These are phyloP conservation scores for Cheilosia grossa DNA, from an alignment of 2,888 invertebrate genomes.

Conservation along the genomic window DNA sequence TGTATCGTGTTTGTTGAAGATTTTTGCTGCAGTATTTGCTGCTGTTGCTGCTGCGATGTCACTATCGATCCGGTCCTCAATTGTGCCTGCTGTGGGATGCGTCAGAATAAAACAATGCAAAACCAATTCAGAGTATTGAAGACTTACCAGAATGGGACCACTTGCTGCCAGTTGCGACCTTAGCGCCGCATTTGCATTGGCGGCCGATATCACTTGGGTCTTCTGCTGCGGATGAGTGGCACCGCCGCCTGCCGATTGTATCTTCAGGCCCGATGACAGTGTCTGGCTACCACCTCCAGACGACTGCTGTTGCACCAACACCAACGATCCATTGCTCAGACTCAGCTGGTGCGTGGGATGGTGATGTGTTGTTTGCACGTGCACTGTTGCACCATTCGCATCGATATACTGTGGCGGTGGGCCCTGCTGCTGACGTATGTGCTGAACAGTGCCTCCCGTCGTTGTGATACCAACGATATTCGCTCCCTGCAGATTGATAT, in stretches of 20 bases:
- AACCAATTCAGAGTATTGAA: slow-evolving; percentile 13
- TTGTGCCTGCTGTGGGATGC: slow-evolving; percentile 86
- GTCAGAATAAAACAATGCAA: slow-evolving; percentile 43
- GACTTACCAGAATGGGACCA: slow-evolving; percentile 88
- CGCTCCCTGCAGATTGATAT: slow-evolving; percentile 78
- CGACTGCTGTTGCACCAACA: slow-evolving; percentile 81
- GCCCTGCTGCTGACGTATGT: slow-evolving; percentile 78
- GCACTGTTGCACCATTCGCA: slow-evolving; percentile 78
- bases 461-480: slow-evolving; percentile 79
- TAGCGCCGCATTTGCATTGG: slow-evolving; percentile 82
- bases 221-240: slow-evolving; percentile 79
- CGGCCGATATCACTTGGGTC: slow-evolving; percentile 77
- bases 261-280: slow-evolving; percentile 80
- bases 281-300: slow-evolving; percentile 76
- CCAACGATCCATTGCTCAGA: slow-evolving; percentile 82
- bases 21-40: slow-evolving; percentile 79
- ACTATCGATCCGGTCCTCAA: slow-evolving; percentile 84
- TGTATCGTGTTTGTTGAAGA: slow-evolving; percentile 78
- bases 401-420: slow-evolving; percentile 78
- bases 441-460: slow-evolving; percentile 79
- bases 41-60: slow-evolving; percentile 78
- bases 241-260: slow-evolving; percentile 80
- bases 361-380: slow-evolving; percentile 77
- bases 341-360: slow-evolving; percentile 81
- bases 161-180: slow-evolving; percentile 81